These are phyloP conservation scores for Acleris cristana DNA, from an alignment of 2,888 invertebrate genomes.

Conservation along the genomic window DNA sequence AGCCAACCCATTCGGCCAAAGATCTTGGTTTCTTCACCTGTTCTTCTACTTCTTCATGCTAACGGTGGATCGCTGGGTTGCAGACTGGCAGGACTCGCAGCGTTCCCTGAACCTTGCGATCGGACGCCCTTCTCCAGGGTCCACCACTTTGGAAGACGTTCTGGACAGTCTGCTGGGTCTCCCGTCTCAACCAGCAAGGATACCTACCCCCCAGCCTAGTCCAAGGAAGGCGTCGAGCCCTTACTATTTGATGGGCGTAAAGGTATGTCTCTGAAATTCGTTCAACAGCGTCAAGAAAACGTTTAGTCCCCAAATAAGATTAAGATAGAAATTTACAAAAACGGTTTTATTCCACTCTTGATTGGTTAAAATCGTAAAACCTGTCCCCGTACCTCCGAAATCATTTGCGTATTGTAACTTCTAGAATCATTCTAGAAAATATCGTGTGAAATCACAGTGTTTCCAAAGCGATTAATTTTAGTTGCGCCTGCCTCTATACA, in stretches of 20 bases:
- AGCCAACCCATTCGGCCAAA: slow-evolving; percentile 29
- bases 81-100: slow-evolving; percentile 81
- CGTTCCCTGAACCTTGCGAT: slow-evolving; percentile 78
- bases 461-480: no score
- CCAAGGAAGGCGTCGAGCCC: slow-evolving; percentile 78
- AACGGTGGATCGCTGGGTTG: slow-evolving; percentile 46
- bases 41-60: slow-evolving; percentile 10
- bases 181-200: slow-evolving; percentile 88
- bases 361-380: no score
- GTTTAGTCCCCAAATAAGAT: no score
- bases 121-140: slow-evolving; percentile 89
- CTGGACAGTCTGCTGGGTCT: slow-evolving; percentile 95
- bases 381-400: no score
- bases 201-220: slow-evolving; percentile 87
- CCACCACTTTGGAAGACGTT: slow-evolving; percentile 96
- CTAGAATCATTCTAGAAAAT: no score
- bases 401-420: no score
- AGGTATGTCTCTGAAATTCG: slow-evolving; percentile 58
- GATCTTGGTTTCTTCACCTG: slow-evolving; percentile 19
- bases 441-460: no score
- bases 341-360: no score
- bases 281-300: no score
- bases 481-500: no score
- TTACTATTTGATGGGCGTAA: slow-evolving; percentile 77
- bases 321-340: no score